Evolutionary conservation across 2,113 vertebrate genomes (phyloP), one percentile per base, ranked within the genome.

Genomic region (Lontra canadensis): DNA sequence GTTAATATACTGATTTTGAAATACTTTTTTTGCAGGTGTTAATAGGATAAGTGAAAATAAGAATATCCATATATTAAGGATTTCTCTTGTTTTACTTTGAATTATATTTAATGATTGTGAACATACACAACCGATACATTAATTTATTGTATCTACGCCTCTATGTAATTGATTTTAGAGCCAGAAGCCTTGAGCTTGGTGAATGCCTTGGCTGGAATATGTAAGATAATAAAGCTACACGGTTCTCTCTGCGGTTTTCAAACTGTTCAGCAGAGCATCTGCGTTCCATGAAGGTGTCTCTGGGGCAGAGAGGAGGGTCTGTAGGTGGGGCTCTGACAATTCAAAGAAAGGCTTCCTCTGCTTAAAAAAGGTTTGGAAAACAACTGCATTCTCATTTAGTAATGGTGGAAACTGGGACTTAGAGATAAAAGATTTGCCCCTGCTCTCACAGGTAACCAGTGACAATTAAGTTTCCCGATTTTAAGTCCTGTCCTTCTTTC

Each of bases 31-130:
- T 96, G 92, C 92, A 97, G 97, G 82, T 96, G 21, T 94, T 95
- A 85, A 82, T 97, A 98, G 82, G 81, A 97, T 96, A 96, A 95
- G 65, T 96, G 92, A 97, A 98, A 96, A 96, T 95, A 98, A 94
- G 90, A 94, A 96, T 96, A 93, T 52, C 92, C 94, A 88, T 81
- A 92, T 97, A 95, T 91, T 96, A 96, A 97, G 87, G 96, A n/a
- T 97, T 97, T 80, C 44, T 95, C 18, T 86, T 89, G 2, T 86
- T 93, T 96, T 92, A 81, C 31, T 96, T 93, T 61, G 42, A 89
- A 23, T 93, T 94, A 61, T 71, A 74, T 55, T 57, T 97, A 94
- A 88, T 36, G 93, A 80, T 96, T 96, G 31, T 90, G n/a, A 89
- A 42, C 11, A 55, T 93, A 61, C 23, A 71, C 11, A 96, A 67